Evolutionary conservation across 2,113 vertebrate genomes (phyloP).

Genomic region (Eudyptes chrysolophus): DNA sequence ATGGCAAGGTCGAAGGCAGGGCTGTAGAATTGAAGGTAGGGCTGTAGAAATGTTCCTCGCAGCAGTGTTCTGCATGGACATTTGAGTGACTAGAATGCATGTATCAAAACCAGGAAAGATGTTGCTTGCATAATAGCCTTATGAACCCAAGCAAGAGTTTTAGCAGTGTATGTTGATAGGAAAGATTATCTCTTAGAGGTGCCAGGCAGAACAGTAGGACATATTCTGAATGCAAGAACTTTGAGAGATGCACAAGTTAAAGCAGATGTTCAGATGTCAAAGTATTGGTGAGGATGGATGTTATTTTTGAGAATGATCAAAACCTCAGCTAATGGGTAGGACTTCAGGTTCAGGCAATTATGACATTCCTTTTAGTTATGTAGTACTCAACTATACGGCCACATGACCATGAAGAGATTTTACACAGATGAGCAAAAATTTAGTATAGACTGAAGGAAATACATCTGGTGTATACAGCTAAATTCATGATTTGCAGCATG

Average conservation of each 20-base stretch:
- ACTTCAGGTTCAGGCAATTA: background rate
- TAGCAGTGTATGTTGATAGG: background rate
- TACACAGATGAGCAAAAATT: background rate
- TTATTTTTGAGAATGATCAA: background rate
- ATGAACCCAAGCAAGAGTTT: background rate
- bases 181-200: background rate
- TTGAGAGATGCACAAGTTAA: background rate
- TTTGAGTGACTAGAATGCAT: background rate
- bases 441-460: background rate
- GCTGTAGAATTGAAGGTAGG: background rate
- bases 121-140: background rate
- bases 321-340: background rate
- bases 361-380: background rate
- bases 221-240: background rate
- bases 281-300: background rate
- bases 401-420: background rate
- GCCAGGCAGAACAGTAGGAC: background rate
- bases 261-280: background rate
- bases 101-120: background rate
- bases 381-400: background rate
- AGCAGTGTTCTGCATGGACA: background rate
- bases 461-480: background rate
- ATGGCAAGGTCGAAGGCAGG: background rate
- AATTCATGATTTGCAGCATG: background rate
- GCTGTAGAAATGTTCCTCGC: background rate